These are phyloP conservation scores for Drosophila asahinai DNA, from an alignment of 1,140 invertebrate species.

Conservation along the genomic window DNA sequence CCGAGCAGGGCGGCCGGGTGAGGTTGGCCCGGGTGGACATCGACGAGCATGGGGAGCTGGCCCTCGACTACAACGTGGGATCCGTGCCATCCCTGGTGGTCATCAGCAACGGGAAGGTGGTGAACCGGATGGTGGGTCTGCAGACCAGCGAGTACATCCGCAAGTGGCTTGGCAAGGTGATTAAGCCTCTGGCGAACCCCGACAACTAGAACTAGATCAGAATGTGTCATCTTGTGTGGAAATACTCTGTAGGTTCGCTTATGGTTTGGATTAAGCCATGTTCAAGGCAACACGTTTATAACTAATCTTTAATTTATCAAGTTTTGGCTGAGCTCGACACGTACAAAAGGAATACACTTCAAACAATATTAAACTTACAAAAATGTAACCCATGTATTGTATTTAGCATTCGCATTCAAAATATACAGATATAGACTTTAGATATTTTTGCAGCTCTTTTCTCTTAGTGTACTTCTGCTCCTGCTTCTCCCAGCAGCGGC, in stretches of 20 bases:
- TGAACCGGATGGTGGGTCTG: constrained; percentile 93
- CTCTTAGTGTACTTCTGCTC: constrained; percentile 25
- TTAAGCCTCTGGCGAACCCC: constrained; percentile 81
- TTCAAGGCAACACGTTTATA: constrained; percentile 55
- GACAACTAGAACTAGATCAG: background rate
- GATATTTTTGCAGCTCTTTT: background rate
- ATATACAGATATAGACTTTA: background rate
- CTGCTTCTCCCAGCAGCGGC: constrained; percentile 27
- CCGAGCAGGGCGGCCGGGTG: constrained; percentile 92
- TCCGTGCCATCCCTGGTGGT: constrained; percentile 95
- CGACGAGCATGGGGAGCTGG: constrained; percentile 94
- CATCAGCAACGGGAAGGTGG: constrained; percentile 94
- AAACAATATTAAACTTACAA: too few species aligned
- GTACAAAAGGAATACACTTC: constrained; percentile 2
- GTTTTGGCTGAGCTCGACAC: constrained; percentile 31
- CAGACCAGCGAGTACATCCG: constrained; percentile 95
- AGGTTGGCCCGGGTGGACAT: constrained; percentile 96
- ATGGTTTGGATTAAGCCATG: constrained; percentile 6
- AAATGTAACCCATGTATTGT: background rate
- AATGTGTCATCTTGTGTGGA: constrained; percentile 1
- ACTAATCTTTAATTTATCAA: constrained; percentile 61
- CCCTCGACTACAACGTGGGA: constrained; percentile 93
- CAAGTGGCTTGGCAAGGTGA: constrained; percentile 92
- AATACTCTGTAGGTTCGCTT: constrained; percentile 16
- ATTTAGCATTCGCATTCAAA: background rate